Percentiles rank a stretch among this genome's conserved stretches.
Conservation (phyloP, 2,888 invertebrate genomes). For the Trypoxylon attenuatum region DNA sequence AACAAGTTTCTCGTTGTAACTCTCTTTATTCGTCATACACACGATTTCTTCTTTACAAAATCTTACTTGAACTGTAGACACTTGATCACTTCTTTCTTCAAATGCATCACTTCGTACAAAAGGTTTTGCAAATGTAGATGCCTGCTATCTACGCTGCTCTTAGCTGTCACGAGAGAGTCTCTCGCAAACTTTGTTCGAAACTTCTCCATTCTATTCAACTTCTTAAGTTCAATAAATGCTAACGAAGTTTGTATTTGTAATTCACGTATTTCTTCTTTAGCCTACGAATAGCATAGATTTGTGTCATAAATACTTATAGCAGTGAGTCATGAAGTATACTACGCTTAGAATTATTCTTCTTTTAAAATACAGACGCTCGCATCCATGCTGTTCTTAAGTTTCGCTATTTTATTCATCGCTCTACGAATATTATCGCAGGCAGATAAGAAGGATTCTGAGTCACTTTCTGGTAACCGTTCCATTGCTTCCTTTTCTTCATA, state of each 20-base stretch:
- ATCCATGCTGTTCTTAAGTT: slow-evolving; percentile 79
- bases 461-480: slow-evolving; percentile 80
- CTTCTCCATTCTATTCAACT: slow-evolving; percentile 93
- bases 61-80: slow-evolving; percentile 92
- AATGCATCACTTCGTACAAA: slow-evolving; percentile 93
- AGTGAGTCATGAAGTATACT: slow-evolving; percentile 4
- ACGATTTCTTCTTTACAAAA: neutral
- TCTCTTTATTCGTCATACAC: neutral
- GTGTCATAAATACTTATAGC: neutral
- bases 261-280: slow-evolving; percentile 79
- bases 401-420: slow-evolving; percentile 82
- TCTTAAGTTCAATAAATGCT: slow-evolving; percentile 88
- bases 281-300: slow-evolving; percentile 69
- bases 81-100: slow-evolving; percentile 95
- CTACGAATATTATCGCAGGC: slow-evolving; percentile 83
- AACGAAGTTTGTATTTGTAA: slow-evolving; percentile 85
- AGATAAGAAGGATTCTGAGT: slow-evolving; percentile 81
- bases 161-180: slow-evolving; percentile 88
- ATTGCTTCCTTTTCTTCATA: slow-evolving; percentile 86
- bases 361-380: slow-evolving; percentile 75
- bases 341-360: neutral
- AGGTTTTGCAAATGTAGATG: slow-evolving; percentile 94
- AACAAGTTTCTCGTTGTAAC: no score
- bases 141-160: slow-evolving; percentile 91
- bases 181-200: slow-evolving; percentile 88